phyloP scores from a whole-genome alignment of 1,140 invertebrate species.

The Ceratosolen solmsi region DNA sequence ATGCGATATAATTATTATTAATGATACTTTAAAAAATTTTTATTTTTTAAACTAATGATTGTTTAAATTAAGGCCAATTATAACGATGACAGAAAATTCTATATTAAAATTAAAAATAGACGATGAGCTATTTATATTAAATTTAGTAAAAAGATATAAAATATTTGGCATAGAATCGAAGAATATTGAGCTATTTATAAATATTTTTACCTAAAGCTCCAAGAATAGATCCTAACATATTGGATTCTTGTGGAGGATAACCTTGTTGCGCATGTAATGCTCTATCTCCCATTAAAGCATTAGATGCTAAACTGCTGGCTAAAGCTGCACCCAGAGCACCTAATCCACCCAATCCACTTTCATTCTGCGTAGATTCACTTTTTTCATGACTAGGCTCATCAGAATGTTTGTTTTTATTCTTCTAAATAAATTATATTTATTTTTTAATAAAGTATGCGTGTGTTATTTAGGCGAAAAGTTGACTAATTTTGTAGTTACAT shows the following conservation, averaged over 20 bases:
- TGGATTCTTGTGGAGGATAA: constrained; percentile 62
- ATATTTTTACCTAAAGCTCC: constrained; percentile 65
- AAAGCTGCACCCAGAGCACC: constrained; percentile 67
- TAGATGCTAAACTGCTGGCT: constrained; percentile 66
- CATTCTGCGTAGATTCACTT: constrained; percentile 60
- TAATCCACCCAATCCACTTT: constrained; percentile 64
- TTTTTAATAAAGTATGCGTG: background rate
- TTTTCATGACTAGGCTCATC: constrained; percentile 64
- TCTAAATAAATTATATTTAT: constrained; percentile 59
- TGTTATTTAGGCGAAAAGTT: background rate
- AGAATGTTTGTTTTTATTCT: constrained; percentile 62
- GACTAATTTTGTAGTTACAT: constrained; percentile 56
- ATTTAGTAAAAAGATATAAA: background rate
- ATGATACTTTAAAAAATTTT: background rate
- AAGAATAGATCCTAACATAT: constrained; percentile 68
- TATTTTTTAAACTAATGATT: background rate
- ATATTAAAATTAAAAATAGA: background rate
- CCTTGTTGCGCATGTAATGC: constrained; percentile 59
- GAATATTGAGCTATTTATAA: too few species aligned
- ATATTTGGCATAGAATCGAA: background rate
- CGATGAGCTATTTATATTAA: too few species aligned
- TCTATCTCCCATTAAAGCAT: constrained; percentile 60
- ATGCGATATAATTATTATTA: constrained; percentile 17
- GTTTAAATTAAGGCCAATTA: background rate
- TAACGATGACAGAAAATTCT: background rate